A percentile compares a stretch with the other conserved stretches of the same genome.
phyloP scores from a whole-genome alignment of 2,113 vertebrate species.

The Syngnathus scovelli region DNA sequence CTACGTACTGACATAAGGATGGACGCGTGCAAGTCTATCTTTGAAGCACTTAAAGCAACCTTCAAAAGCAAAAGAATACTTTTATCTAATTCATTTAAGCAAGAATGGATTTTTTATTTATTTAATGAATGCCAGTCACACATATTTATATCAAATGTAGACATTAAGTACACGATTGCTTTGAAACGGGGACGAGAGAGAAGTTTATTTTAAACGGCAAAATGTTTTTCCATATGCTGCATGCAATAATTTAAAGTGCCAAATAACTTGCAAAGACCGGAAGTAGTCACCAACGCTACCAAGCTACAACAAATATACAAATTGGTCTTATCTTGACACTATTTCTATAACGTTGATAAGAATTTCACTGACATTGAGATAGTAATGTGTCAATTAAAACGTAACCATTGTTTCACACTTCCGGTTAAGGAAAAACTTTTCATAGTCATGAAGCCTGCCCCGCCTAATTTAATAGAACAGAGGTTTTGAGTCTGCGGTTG shows the following conservation, averaged over 20 bases:
- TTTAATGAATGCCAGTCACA: not conserved
- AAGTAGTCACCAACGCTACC: not conserved
- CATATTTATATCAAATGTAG: not conserved
- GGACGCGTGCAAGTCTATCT: not conserved
- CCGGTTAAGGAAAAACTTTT: constrained; percentile 1
- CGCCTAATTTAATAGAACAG: constrained; percentile 39
- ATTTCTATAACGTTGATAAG: not conserved
- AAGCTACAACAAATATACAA: not conserved
- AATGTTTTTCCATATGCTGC: not conserved
- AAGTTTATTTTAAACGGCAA: too few species aligned
- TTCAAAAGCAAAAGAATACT: not conserved
- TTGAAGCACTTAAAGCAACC: not conserved
- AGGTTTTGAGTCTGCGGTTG: constrained; percentile 33
- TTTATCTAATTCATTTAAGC: not conserved
- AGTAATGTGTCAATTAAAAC: not conserved
- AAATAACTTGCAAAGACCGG: not conserved
- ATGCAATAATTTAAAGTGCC: not conserved
- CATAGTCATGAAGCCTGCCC: not conserved
- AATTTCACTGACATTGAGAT: not conserved
- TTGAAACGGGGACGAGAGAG: not conserved
- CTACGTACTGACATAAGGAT: not conserved
- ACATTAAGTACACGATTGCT: not conserved
- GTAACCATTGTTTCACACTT: not conserved
- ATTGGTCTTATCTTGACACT: not conserved
- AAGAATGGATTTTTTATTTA: not conserved